phyloP scores from a whole-genome alignment of 2,113 vertebrate species.

The Platichthys stellatus region DNA sequence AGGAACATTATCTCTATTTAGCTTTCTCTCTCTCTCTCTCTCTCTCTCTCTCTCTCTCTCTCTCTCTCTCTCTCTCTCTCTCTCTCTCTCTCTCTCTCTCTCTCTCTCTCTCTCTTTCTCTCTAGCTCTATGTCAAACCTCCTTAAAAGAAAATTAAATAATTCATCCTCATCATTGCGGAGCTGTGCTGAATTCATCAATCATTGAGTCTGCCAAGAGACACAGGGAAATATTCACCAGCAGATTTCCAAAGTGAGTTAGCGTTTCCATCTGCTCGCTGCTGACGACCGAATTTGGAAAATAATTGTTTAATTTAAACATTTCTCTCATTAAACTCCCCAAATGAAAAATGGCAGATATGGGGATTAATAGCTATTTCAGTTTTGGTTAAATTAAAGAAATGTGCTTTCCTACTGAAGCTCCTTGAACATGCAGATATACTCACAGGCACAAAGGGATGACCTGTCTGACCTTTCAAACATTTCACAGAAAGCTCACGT shows the following conservation, averaged over 20 bases:
- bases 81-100: not conserved
- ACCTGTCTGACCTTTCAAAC: too few relatives aligned
- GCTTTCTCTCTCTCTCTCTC: not conserved
- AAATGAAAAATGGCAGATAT: conserved; percentile 10
- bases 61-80: not conserved
- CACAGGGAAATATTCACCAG: conserved; percentile 13
- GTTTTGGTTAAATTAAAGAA: not conserved
- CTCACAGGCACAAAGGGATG: too few relatives aligned
- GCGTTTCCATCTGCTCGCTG: conserved; percentile 19
- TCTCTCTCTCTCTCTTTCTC: not conserved
- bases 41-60: not conserved
- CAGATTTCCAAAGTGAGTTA: conserved; percentile 33
- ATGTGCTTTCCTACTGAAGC: too few relatives aligned
- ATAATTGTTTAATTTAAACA: conserved; percentile 13
- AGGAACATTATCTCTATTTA: not conserved
- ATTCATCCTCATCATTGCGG: conserved; percentile 39
- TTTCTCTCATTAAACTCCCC: conserved; percentile 7
- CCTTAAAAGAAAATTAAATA: conserved; percentile 47
- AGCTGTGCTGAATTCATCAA: conserved; percentile 45
- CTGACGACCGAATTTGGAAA: conserved; percentile 40
- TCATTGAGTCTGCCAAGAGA: conserved; percentile 11
- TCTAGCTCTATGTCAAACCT: conserved; percentile 19
- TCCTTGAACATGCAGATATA: too few relatives aligned
- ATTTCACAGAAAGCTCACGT: too few relatives aligned
- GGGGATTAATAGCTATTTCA: not conserved